Evolutionary conservation across 2,888 invertebrate species (phyloP), one percentile per base, ranked within the genome.

Genomic region (Xiphydria camelus): DNA sequence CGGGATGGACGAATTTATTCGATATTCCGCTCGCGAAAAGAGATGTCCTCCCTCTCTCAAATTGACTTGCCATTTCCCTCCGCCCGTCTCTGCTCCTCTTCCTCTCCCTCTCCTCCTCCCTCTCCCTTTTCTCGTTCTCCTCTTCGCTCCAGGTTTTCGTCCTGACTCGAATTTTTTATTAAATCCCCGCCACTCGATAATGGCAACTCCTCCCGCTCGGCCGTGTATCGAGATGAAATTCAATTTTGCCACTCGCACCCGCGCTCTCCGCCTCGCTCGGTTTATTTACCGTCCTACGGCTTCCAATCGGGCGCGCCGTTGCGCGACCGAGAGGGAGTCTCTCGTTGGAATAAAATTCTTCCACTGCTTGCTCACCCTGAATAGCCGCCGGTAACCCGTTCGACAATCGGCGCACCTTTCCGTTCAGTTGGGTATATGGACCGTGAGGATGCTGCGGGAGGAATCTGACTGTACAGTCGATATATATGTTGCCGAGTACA

Each of bases 131-230:
- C 43, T 45, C 49, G 45, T 54, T 47, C 49, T 51, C 51, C 43
- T 39, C 38, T 38, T 15, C 18, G 38, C 25, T 38, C 26, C 35
- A 18, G 20, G 40, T 40, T 41, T 45, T 43, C 26, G 39, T 21
- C 54, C 63, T 58, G 61, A 62, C 61, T 62, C 57, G 63, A 67
- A 66, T 65, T 65, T 68, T 64, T 68, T 60, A 65, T 61, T 53
- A 53, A 59, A 62, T 59, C 57, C 49, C 36, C 41, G 51, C 46
- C 51, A 42, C 51, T 51, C 55, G 54, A 62, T 64, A 61, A 63
- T 62, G 55, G 50, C 57, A 53, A 58, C 48, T 59, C 47, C 58
- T 17, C 19, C 37, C 9, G 7, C 22, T 36, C 25, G 14, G 51
- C 55, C 45, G 55, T 62, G 60, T 58, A 65, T 62, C 64, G 61